Evolutionary conservation across 2,888 invertebrate species (phyloP).

Genomic region (Rotaria macrura): DNA sequence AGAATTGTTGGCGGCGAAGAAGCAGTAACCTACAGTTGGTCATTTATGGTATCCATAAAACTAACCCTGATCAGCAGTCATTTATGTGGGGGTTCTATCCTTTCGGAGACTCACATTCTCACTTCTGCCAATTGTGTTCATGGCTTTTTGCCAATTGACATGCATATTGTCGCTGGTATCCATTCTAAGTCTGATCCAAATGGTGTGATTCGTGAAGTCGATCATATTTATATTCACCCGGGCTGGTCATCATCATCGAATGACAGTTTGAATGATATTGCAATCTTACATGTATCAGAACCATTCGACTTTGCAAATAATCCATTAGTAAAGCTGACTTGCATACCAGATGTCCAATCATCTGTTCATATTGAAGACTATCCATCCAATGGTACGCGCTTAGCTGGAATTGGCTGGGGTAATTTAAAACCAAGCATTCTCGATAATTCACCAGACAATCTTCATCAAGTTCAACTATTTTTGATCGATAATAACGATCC

Average conservation of each 20-base stretch:
- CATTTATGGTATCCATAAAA: neutral
- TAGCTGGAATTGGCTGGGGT: neutral
- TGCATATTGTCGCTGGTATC: neutral
- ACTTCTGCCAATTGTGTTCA: neutral
- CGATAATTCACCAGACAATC: neutral
- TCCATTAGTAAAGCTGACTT: neutral
- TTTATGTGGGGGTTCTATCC: neutral
- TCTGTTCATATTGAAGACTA: neutral
- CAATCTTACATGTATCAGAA: neutral
- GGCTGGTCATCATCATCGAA: neutral
- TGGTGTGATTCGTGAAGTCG: neutral
- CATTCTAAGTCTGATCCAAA: neutral
- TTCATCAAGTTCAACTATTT: neutral
- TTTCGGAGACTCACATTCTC: neutral
- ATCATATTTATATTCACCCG: neutral
- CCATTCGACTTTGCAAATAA: neutral
- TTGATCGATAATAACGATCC: neutral
- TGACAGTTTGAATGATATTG: neutral
- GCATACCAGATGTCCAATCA: neutral
- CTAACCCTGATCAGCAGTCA: no score
- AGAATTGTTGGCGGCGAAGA: neutral
- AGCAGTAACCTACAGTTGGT: neutral
- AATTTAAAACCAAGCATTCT: accelerated
- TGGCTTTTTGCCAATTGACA: accelerated
- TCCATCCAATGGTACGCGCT: neutral